Base-by-base conservation (phyloP, 2,113 vertebrate genomes). In the Origma solitaria region DNA sequence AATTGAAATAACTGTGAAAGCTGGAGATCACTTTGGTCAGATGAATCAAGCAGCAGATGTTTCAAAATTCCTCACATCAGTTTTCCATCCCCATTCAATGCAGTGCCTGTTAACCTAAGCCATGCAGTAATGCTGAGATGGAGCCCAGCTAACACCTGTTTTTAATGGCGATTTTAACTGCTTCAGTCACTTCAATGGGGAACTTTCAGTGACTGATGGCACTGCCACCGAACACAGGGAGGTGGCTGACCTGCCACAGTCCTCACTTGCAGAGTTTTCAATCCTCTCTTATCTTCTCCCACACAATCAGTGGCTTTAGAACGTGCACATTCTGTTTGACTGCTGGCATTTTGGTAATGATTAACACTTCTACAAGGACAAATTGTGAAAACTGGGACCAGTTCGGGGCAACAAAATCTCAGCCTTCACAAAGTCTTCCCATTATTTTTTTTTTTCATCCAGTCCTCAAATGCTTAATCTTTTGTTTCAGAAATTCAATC, bases 321-420 rank as follows among this genome's bases (percentile, higher is more conserved):
- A 83, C 0, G 0, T 23, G 22, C 5, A 1, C 3, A 4, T 58
- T 56, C 30, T 82, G 51, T 50, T 87, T 64, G 37, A 53, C 51
- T 92, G 65, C 84, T 87, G 85, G n/a, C 40, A 33, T 51, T 94
- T 44, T 56, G 61, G 69, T 92, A 92, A 95, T 89, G 80, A 91
- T 94, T 94, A 94, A 94, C 73, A 84, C 72, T 80, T 75, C 73
- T 13, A 6, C 69, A 92, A 89, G 86, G 86, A 75, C 65, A 75
- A 81, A 83, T 50, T 92, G 56, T 85, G 75, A 94, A 88, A 85
- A 94, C 58, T 57, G 24, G 56, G 69, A 78, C 53, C 28, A 27
- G 12, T 81, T 16, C 56, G 56, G 49, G 69, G 33, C 24, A 88
- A 58, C 11, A 3, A 3, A 54, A 68, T 62, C 35, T 57, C 13